Evolutionary conservation across 2,113 vertebrate genomes (phyloP).

Genomic region (Desmodus rotundus): DNA sequence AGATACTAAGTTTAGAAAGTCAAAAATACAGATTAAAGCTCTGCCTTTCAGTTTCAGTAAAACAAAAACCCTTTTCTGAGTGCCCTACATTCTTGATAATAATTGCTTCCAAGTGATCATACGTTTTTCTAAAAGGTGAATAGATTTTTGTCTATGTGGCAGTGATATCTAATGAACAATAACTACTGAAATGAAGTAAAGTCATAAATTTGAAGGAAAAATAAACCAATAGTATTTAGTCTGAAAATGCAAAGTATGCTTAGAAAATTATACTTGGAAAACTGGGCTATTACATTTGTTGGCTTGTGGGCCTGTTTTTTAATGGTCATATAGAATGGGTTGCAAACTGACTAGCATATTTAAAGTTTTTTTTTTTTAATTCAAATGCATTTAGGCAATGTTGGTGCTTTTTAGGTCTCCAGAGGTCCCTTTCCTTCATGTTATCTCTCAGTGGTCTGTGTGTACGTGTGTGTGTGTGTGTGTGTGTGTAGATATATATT

Average conservation of each 20-base stretch:
- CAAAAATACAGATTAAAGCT: not conserved
- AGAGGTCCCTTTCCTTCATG: not conserved
- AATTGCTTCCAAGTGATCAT: not conserved
- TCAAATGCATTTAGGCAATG: not conserved
- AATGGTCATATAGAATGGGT: not conserved
- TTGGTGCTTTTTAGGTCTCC: not conserved
- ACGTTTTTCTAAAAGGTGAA: constrained; percentile 9
- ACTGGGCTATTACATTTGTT: constrained; percentile 12
- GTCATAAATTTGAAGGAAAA: not conserved
- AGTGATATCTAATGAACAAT: not conserved
- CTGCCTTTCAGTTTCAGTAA: constrained; percentile 22
- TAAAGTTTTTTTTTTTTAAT: not conserved
- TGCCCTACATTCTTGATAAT: not conserved
- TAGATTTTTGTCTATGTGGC: not conserved
- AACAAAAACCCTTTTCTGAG: constrained; percentile 20
- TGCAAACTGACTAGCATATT: not conserved
- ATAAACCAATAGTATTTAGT: constrained; percentile 20
- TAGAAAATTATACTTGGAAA: constrained; percentile 9
- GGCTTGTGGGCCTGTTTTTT: not conserved
- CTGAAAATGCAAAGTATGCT: not conserved
- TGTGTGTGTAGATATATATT: not conserved
- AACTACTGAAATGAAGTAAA: constrained; percentile 14
- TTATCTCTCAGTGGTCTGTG: not conserved
- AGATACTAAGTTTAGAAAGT: constrained; percentile 9
- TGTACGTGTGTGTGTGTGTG: not conserved